Evolutionary conservation across 2,888 invertebrate species (phyloP), one percentile per base, ranked within the genome.

Genomic region (Leistus spinibarbis): DNA sequence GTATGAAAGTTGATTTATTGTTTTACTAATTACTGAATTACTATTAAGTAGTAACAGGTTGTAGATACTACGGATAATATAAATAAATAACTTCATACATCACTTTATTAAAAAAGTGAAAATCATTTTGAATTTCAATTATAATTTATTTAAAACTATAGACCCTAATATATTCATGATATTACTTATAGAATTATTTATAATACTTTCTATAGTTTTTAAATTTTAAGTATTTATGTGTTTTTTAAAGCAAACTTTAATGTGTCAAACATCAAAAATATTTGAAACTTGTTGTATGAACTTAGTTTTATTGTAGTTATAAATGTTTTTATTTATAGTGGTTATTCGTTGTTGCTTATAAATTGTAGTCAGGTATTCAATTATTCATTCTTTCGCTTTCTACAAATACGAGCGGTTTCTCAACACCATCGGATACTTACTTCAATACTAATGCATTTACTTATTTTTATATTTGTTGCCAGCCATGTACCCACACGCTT

Each of bases 371-470:
- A 72, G 71, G 77, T 77, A 76, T 78, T 79, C 77, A 80, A 80
- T 80, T 79, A 80, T 80, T 79, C 80, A 80, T 80, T 79, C 77
- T 71, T 78, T 79, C 77, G 77, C 80, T 80, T 80, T 80, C 80
- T 80, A 80, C 76, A 78, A 78, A 77, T 76, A 77, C 69, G 76
- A 68, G 53, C 69, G 77, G 78, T 80, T 80, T 79, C 80, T 77
- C 78, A 80, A 80, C 76, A 69, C 13, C 17, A 60, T 10, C 60
- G 20, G 10, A 60, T 10, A 60, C n/a, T 17, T 20, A 22, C 17
- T 60, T 17, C 60, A 60, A 60, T 60, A 60, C 60, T 60, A 60
- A 60, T 60, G 60, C 20, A 10, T 60, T 22, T 10, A 16, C 60
- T 60, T 60, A 17, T 22, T 19, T 40, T 40, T 2, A 10, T 40